Conservation (phyloP, 2,888 invertebrate species). For the Phyto melanocephala region DNA sequence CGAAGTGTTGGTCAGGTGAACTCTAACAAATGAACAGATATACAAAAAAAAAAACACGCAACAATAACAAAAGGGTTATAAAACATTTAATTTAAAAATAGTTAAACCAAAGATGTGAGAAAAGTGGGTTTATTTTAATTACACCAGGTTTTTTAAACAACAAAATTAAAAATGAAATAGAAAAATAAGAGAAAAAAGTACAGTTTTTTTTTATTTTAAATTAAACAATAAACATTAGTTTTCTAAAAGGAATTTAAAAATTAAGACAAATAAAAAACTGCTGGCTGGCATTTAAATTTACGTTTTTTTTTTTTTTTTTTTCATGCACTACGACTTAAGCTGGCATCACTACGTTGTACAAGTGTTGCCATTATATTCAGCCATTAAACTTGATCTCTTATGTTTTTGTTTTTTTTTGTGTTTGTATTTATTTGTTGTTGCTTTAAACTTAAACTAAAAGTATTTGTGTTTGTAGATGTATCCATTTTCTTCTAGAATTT, state of each 20-base stretch:
- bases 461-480: not conserved
- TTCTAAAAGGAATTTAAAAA: too few species aligned
- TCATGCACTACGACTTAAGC: too few species aligned
- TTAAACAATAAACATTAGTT: too few species aligned
- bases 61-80: slow-evolving; percentile 23
- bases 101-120: not conserved
- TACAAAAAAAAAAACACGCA: not conserved
- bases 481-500: not conserved
- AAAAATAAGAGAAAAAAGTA: not conserved
- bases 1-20: slow-evolving; percentile 42
- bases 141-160: not conserved
- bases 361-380: slow-evolving; percentile 23
- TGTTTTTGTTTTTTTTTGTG: not conserved
- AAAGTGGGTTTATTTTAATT: not conserved
- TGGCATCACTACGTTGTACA: not conserved
- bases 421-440: not conserved
- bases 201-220: too few species aligned
- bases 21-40: not conserved
- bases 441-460: not conserved
- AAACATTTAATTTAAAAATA: slow-evolving; percentile 37
- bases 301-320: too few species aligned
- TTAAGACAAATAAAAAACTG: too few species aligned
- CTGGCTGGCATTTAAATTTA: not conserved
- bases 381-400: slow-evolving; percentile 36
- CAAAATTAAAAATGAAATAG: too few species aligned